Evolutionary conservation across 2,888 invertebrate species (phyloP), one percentile per base, ranked within the genome.

Genomic region (Agrotis clavis): DNA sequence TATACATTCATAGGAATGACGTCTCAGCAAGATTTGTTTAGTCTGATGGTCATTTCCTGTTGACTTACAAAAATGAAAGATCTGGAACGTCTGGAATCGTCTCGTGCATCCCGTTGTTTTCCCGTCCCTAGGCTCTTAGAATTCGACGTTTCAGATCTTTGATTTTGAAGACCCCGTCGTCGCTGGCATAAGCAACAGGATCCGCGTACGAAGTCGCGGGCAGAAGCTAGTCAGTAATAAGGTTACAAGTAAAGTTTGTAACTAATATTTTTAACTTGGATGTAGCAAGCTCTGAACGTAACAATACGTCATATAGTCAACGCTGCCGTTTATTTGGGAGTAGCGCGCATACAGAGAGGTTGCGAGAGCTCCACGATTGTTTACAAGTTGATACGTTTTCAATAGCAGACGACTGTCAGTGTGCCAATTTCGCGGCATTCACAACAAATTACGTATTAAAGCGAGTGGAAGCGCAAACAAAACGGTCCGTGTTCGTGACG

Each of bases 401-500:
- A 94, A 94, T 93, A 91, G 94, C 94, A 93, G 92, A 89, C 86
- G 88, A 90, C 90, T 93, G 95, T 93, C 94, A 94, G 92, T 92
- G 91, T 92, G 93, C 93, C 95, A 95, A 96, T 95, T 95, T 93
- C 91, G 94, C 89, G 93, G 94, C 91, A 95, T 96, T 95, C 94
- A 94, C 93, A 94, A 95, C 95, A 95, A 95, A 95, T 95, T 95
- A 95, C 91, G 94, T 92, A 94, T 95, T 94, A 95, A 95, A 95
- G 94, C 95, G 94, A 93, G 94, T 93, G 94, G 94, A 94, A 94
- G 90, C 93, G 92, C 93, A 95, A 95, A 95, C 95, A 95, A 95
- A 95, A 95, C 95, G 93, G 82, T 89, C 90, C 88, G 90, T 95
- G 96, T 92, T 93, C 95, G 94, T 96, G 96, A 96, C 96, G 92